Base-by-base conservation (phyloP, 2,888 invertebrate genomes). In the Caenorhabditis auriculariae region DNA sequence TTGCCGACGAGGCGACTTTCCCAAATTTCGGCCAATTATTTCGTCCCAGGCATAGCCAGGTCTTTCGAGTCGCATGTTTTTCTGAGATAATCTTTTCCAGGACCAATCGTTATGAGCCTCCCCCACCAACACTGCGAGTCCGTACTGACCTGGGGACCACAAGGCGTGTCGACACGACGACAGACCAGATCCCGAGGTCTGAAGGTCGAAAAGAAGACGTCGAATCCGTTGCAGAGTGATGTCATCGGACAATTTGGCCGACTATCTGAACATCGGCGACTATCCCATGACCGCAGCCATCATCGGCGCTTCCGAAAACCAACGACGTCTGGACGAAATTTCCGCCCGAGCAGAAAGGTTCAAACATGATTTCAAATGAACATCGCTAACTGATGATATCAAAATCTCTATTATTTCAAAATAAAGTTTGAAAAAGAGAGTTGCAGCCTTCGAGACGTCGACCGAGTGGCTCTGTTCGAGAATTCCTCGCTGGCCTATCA, bases 401-500 rank as follows among this genome's bases (percentile, higher is more conserved):
- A 37, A 3, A 26, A 37, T 26, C 28, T 19, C 1, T 23, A 19
- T 1, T 37, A 28, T 28, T 4, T 17, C 6, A 45, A 44, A 26
- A 35, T 39, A 12, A 32, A 12, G 15, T 17, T 26, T 28, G 19
- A 27, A 38, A 15, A 42, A 15, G 46, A 57, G 4, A 47, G 57
- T 12, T 54, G 51, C 27, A 54, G 47, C 2, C 29, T 35, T 2
- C 38, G 54, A 19, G 62, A 62, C 24, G 57, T 58, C 6, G 57
- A 62, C 41, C 47, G 50, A 19, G 26, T 62, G 17, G 58, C 61
- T 9, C 55, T 66, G 12, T 66, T 44, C 41, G 55, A 62, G 15
- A 62, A 58, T 39, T 35, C 56, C 12, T 55, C 61, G 2, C 21
- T 66, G 19, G 59, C 55, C 35, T 59, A 59, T 41, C 61, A 66